Base-by-base conservation (phyloP, 2,888 invertebrate genomes). In the Thecocarcelia acutangulata region DNA sequence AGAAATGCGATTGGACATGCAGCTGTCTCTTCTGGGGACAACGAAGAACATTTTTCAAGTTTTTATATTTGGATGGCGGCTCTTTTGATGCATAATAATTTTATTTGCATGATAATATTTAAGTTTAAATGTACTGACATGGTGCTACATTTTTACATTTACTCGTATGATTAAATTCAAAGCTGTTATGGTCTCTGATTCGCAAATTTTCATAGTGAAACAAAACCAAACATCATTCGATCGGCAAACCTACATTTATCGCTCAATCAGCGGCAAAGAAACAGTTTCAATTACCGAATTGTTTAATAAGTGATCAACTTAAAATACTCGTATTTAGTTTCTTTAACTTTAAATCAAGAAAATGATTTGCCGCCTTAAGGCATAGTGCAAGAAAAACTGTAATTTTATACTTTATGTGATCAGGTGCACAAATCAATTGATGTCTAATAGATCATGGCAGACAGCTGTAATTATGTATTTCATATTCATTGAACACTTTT, bases 381-480 rank as follows among this genome's bases (percentile, higher is more conserved):
- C 44, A 17, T 13, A 1, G 2, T n/a, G 15, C 24, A 24, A 37
- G 15, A 33, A 50, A 1, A 19, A 50, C 33, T 75, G 75, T 75
- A 58, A 75, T 66, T 28, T 40, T 12, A 75, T 58, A 66, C 28
- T 33, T 42, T 48, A 19, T 48, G 56, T 28, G 50, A 66, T 75
- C 66, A 66, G 50, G 58, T 66, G 66, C 48, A 28, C 33, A 48
- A 15, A 58, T 59, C 50, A 15, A 12, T 15, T 66, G 66, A 58
- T 66, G 28, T 56, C 56, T 66, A 75, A 66, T 66, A 19, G 40
- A 75, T 42, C 66, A 50, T 75, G 66, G 58, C 58, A 42, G 66
- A 66, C 75, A 66, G 48, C 15, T 58, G 48, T 48, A 58, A 58
- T 48, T 56, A 64, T 21, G 54, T 54, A 72, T 61, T 72, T 61